A percentile compares a stretch with the other conserved stretches of the same genome.
These are phyloP conservation scores for Bucco capensis DNA, from an alignment of 2,113 vertebrate genomes.

Conservation along the genomic window DNA sequence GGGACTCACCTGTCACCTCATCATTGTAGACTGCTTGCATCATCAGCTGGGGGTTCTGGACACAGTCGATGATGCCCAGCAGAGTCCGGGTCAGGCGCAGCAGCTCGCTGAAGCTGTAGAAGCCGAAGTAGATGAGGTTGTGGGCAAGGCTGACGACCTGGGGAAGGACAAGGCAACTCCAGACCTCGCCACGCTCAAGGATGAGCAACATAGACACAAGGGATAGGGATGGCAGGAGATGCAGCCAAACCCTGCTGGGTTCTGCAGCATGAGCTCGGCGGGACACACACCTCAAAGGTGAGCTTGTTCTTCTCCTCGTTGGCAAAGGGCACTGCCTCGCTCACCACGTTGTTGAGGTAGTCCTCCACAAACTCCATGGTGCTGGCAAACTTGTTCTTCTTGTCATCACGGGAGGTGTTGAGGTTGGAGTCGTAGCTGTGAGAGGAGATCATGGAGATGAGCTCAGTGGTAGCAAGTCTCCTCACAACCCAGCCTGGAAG, in stretches of 20 bases:
- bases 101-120: constrained; percentile 98
- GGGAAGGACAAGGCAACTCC: neutral
- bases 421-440: constrained; percentile 93
- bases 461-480: neutral
- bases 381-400: constrained; percentile 95
- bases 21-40: constrained; percentile 76
- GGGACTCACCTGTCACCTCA: constrained; percentile 78
- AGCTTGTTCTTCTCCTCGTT: constrained; percentile 97
- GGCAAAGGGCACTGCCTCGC: constrained; percentile 90
- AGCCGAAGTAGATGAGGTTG: constrained; percentile 98
- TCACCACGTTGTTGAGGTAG: constrained; percentile 93
- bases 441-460: neutral
- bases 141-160: constrained; percentile 95
- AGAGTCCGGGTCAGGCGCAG: constrained; percentile 91
- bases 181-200: accelerated
- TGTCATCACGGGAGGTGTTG: constrained; percentile 90
- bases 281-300: constrained; percentile 85
- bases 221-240: neutral
- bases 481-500: neutral
- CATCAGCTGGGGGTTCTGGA: constrained; percentile 78
- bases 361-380: constrained; percentile 98
- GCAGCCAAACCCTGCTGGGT: accelerated
- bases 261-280: accelerated
- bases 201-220: neutral
- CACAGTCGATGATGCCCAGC: constrained; percentile 94